phyloP scores from a whole-genome alignment of 92 coral and sea anemone species.

The Epizoanthus fatuus region DNA sequence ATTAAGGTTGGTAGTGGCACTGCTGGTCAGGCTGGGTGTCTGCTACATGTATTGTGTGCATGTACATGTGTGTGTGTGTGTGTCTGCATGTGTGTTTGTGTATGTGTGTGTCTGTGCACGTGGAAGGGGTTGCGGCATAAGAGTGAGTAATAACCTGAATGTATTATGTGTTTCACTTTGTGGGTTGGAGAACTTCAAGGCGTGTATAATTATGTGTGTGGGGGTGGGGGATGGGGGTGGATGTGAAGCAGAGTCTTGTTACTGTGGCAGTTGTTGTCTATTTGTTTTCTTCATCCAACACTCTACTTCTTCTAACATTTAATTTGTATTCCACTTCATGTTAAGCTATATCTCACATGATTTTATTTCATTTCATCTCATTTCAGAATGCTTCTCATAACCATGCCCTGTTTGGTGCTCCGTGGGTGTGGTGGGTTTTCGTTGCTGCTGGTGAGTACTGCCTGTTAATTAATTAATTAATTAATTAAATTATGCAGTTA shows the following conservation, averaged over 20 bases:
- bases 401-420: conserved; percentile 78
- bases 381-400: conserved; percentile 80
- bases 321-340: neutral
- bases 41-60: neutral
- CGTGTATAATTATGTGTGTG: no score
- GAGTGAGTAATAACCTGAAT: no score
- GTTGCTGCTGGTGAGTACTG: conserved; percentile 88
- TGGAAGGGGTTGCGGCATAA: no score
- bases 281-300: neutral
- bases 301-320: neutral
- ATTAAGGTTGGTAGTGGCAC: conserved; percentile 74
- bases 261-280: no score
- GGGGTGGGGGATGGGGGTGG: no score
- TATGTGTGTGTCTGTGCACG: neutral
- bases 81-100: neutral
- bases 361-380: neutral
- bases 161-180: no score
- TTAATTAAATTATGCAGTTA: no score
- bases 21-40: neutral
- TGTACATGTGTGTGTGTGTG: neutral
- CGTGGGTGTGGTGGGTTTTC: conserved; percentile 98
- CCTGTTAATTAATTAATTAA: no score
- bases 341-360: no score
- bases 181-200: no score
- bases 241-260: no score